These are phyloP conservation scores for Scaptodrosophila lebanonensis DNA, from an alignment of 1,140 invertebrate species.

Conservation along the genomic window DNA sequence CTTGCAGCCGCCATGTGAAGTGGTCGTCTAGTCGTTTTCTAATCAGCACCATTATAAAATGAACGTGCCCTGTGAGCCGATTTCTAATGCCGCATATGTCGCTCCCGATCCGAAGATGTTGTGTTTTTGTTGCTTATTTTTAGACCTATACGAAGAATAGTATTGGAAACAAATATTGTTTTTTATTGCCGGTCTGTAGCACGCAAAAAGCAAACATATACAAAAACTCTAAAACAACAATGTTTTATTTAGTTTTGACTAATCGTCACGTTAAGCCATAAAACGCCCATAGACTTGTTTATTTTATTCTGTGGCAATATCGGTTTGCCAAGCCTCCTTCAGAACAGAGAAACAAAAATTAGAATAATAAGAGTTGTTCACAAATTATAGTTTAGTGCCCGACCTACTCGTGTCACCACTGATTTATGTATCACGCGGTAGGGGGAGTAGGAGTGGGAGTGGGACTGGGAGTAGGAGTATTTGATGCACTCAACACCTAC, in stretches of 20 bases:
- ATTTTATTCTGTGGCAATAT: constrained; percentile 53
- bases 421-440: too few relatives aligned
- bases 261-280: constrained; percentile 64
- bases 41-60: neutral
- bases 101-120: neutral
- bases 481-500: too few relatives aligned
- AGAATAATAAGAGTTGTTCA: constrained; percentile 9
- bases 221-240: constrained; percentile 53
- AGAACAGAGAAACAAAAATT: neutral
- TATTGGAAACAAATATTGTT: constrained; percentile 70
- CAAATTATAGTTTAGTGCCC: constrained; percentile 67
- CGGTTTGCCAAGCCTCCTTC: constrained; percentile 25
- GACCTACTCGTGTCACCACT: constrained; percentile 53
- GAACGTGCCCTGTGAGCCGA: constrained; percentile 33
- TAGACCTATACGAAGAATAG: constrained; percentile 68
- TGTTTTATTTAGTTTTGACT: constrained; percentile 58
- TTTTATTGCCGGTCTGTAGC: constrained; percentile 47
- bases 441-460: too few relatives aligned
- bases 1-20: constrained; percentile 5
- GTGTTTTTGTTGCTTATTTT: constrained; percentile 61
- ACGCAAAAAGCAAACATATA: constrained; percentile 30
- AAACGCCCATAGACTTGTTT: constrained; percentile 55
- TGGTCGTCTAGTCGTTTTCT: neutral
- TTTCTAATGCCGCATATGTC: neutral
- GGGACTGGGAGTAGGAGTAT: too few relatives aligned